Percentiles rank a stretch among this genome's conserved stretches.
Evolutionary conservation across 2,888 invertebrate species (phyloP).

Genomic region (Mesochorus sp.): DNA sequence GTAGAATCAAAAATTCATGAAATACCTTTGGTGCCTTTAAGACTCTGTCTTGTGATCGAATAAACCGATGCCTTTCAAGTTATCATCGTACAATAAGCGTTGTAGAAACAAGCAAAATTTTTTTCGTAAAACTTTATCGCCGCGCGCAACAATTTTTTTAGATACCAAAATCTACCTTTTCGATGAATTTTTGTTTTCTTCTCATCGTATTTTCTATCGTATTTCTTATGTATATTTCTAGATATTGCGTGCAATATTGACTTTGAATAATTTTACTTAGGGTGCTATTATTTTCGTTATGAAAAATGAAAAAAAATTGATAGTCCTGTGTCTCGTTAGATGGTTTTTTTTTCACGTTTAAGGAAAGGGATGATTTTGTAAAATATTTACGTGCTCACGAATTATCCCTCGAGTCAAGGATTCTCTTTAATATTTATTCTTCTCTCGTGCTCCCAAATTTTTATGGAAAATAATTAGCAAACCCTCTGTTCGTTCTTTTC

Average conservation of each 20-base stretch:
- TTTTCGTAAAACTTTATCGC: background rate
- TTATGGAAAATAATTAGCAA: background rate
- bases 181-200: background rate
- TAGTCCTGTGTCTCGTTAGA: background rate
- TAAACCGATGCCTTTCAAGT: too few species aligned
- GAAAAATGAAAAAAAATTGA: background rate
- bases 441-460: constrained; percentile 12
- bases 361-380: constrained; percentile 5
- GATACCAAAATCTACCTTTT: background rate
- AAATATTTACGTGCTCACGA: background rate
- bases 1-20: constrained; percentile 29
- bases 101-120: too few species aligned
- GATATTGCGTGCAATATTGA: constrained; percentile 30
- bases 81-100: too few species aligned
- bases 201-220: background rate
- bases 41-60: constrained; percentile 25
- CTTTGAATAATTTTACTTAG: constrained; percentile 34
- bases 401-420: too few species aligned
- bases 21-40: constrained; percentile 58
- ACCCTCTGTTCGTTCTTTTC: background rate
- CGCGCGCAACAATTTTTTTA: too few species aligned
- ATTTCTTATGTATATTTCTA: background rate
- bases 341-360: background rate
- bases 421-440: constrained; percentile 63
- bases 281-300: constrained; percentile 43